These are phyloP conservation scores for Epiblema foenella DNA, from an alignment of 2,888 invertebrate genomes.

Conservation along the genomic window DNA sequence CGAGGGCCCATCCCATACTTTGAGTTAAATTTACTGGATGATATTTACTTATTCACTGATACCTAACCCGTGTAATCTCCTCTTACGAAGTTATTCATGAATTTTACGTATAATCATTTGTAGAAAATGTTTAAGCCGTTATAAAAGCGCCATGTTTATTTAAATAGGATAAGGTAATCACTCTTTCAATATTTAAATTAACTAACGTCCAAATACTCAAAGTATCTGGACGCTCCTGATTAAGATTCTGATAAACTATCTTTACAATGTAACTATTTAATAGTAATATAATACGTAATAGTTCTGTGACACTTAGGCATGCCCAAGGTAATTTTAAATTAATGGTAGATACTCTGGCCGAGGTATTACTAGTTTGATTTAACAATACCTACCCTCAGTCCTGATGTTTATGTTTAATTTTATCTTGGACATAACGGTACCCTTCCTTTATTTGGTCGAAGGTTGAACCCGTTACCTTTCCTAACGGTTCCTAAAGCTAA, in stretches of 20 bases:
- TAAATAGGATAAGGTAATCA: conserved; percentile 17
- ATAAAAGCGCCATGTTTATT: conserved; percentile 18
- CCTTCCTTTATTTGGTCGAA: conserved; percentile 27
- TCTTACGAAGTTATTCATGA: conserved; percentile 65
- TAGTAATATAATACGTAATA: neutral
- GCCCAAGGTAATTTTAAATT: neutral
- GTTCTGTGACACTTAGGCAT: neutral
- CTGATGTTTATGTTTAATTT: conserved; percentile 2
- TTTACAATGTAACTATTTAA: neutral
- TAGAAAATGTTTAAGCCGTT: conserved; percentile 1
- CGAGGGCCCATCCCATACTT: conserved; percentile 73
- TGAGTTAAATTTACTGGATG: conserved; percentile 83
- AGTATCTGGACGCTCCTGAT: neutral
- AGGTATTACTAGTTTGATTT: neutral
- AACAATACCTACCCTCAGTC: neutral
- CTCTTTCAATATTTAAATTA: conserved; percentile 22
- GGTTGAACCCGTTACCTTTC: conserved; percentile 33
- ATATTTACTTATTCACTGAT: conserved; percentile 81
- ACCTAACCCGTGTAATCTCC: conserved; percentile 71
- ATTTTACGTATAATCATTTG: conserved; percentile 53
- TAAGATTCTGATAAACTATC: neutral
- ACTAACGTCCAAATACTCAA: neutral
- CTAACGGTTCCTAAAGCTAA: conserved; percentile 40
- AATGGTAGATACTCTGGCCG: neutral
- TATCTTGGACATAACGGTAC: conserved; percentile 28